A percentile compares a stretch with the other conserved stretches of the same genome.
phyloP scores from a whole-genome alignment of 2,888 invertebrate genomes.

The Ernsta delagoae region DNA sequence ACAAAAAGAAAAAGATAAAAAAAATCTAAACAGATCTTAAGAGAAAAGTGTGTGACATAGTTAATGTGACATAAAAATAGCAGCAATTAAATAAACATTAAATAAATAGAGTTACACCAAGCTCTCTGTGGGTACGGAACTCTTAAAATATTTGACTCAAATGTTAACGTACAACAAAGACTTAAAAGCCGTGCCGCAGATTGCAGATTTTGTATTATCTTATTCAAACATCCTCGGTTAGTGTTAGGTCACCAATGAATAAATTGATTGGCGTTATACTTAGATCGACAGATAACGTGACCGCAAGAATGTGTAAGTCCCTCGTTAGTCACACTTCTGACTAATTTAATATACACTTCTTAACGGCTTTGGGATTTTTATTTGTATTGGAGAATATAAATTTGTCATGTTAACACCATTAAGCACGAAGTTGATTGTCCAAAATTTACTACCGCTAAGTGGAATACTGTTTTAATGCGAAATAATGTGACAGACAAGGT shows the following conservation, averaged over 20 bases:
- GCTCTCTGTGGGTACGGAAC: no score
- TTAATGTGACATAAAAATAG: no score
- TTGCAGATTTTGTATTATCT: neutral
- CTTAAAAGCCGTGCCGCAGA: neutral
- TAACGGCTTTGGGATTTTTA: neutral
- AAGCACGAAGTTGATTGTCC: neutral
- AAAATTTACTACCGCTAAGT: neutral
- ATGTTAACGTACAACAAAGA: no score
- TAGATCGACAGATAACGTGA: conserved; percentile 47
- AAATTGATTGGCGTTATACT: conserved; percentile 22
- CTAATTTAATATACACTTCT: conserved; percentile 60
- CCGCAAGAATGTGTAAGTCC: conserved; percentile 64
- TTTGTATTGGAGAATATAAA: conserved; percentile 1
- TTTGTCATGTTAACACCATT: neutral
- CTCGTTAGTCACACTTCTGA: conserved; percentile 67
- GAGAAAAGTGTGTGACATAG: no score
- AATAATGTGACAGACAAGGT: conserved; percentile 1
- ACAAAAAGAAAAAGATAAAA: no score
- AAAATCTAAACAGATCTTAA: no score
- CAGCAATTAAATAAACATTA: no score
- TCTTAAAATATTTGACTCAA: no score
- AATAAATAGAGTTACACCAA: no score
- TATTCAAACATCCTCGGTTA: neutral
- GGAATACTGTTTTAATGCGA: neutral
- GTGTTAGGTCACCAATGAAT: neutral